Evolutionary conservation across 1,140 invertebrate species (phyloP), one percentile per base, ranked within the genome.

Genomic region (Dryas iulia): DNA sequence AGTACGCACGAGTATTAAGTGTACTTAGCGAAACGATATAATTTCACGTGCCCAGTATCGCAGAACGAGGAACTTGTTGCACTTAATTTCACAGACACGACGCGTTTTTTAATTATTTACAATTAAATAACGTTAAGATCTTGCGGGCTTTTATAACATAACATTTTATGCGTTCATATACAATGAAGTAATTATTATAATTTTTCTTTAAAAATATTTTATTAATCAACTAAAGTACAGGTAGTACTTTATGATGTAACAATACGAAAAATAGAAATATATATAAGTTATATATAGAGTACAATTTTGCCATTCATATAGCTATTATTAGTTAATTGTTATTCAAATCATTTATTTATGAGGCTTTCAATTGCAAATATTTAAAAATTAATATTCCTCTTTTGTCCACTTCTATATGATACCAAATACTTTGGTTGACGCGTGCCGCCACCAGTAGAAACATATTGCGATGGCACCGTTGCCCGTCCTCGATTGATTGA

Each of bases 371-470:
- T 66, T 66, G 69, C 70, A 56, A 82, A 79, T 74, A 72, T 65
- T 28, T 6, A 66, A 76, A 79, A 81, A 83, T 84, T 87, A 86
- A 83, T 89, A 91, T 89, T 86, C 86, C 84, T 73, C 74, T 82
- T 86, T 86, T 83, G 89, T 90, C 83, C 83, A 76, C 57, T 66
- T 82, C 78, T 82, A 84, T 83, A 81, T 74, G 71, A 76, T 59
- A 81, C 73, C 74, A 77, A 63, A 72, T 81, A 73, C 73, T 74
- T 77, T 77, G 72, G 74, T 71, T 71, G 74, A 68, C 74, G 78
- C 78, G 76, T 78, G 72, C 72, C 70, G 74, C 69, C 78, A 68
- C 58, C 79, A 75, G 66, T 77, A 83, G 77, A 83, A 73, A n/a
- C 71, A 68, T 72, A 79, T 79, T 74, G 78, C 82, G 83, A 83